Conservation (phyloP, 2,113 vertebrate species). For the Ictalurus punctatus region DNA sequence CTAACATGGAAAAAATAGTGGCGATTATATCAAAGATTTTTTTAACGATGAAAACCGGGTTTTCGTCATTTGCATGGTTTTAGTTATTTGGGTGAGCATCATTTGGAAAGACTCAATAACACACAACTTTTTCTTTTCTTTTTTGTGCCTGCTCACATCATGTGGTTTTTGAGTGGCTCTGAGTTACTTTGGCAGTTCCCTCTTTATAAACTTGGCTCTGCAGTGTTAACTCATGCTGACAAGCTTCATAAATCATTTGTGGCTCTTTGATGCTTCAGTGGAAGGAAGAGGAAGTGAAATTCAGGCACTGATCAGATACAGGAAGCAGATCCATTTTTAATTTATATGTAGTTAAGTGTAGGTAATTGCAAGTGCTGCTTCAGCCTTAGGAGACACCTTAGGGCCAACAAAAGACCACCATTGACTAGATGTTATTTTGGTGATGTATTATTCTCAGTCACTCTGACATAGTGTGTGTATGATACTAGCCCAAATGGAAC, state of each 20-base stretch:
- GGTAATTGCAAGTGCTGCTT: background rate
- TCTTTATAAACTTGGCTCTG: conserved; percentile 12
- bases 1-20: background rate
- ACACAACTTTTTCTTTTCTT: background rate
- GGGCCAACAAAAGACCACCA: background rate
- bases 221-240: conserved; percentile 25
- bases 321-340: conserved; percentile 35
- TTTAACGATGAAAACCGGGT: background rate
- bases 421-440: background rate
- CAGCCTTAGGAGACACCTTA: background rate
- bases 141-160: background rate
- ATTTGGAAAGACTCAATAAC: background rate
- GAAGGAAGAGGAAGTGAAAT: conserved; percentile 46
- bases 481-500: background rate
- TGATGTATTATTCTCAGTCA: background rate
- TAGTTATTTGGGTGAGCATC: background rate
- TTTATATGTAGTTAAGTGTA: conserved; percentile 3
- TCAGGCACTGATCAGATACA: conserved; percentile 15
- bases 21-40: background rate
- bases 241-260: conserved; percentile 45
- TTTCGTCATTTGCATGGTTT: background rate
- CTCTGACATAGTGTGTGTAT: background rate
- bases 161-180: background rate
- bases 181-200: conserved; percentile 1
- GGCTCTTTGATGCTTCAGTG: conserved; percentile 21